These are phyloP conservation scores for Drosophila fungiperda DNA, from an alignment of 2,888 invertebrate genomes.

Conservation along the genomic window DNA sequence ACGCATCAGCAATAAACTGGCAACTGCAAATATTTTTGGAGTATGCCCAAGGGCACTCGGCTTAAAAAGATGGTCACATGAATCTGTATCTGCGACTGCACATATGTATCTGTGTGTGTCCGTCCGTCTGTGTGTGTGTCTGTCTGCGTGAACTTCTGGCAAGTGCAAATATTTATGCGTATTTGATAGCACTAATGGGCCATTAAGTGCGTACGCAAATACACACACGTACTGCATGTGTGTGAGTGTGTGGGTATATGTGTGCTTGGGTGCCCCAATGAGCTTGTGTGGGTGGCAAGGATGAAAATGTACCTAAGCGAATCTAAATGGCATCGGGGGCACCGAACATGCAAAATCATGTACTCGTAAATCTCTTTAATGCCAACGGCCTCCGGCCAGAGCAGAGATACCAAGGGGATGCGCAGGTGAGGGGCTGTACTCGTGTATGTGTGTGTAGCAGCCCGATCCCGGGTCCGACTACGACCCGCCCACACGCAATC, in stretches of 20 bases:
- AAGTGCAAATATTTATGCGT: conserved; percentile 82
- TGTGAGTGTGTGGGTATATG: conserved; percentile 6
- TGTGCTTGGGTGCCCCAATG: conserved; percentile 31
- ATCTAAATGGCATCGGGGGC: conserved; percentile 80
- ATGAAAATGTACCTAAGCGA: conserved; percentile 80
- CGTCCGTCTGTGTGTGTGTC: conserved; percentile 24
- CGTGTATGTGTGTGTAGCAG: background rate
- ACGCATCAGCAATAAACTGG: conserved; percentile 25
- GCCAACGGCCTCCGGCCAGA: conserved; percentile 72
- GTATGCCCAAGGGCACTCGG: conserved; percentile 3
- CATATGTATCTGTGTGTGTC: conserved; percentile 16
- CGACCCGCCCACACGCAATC: conserved; percentile 47
- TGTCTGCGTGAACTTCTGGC: conserved; percentile 58
- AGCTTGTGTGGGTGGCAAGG: conserved; percentile 60
- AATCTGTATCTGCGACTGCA: conserved; percentile 36
- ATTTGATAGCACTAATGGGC: conserved; percentile 83
- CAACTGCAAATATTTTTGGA: conserved; percentile 51
- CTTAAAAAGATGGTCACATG: conserved; percentile 3
- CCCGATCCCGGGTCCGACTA: conserved; percentile 40
- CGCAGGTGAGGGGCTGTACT: conserved; percentile 25
- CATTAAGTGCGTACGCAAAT: conserved; percentile 81
- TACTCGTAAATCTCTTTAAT: conserved; percentile 84
- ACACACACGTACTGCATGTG: conserved; percentile 51
- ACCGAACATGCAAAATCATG: conserved; percentile 84
- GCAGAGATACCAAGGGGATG: conserved; percentile 41